Evolutionary conservation across 2,113 vertebrate genomes (phyloP).

Genomic region (Chionis minor): DNA sequence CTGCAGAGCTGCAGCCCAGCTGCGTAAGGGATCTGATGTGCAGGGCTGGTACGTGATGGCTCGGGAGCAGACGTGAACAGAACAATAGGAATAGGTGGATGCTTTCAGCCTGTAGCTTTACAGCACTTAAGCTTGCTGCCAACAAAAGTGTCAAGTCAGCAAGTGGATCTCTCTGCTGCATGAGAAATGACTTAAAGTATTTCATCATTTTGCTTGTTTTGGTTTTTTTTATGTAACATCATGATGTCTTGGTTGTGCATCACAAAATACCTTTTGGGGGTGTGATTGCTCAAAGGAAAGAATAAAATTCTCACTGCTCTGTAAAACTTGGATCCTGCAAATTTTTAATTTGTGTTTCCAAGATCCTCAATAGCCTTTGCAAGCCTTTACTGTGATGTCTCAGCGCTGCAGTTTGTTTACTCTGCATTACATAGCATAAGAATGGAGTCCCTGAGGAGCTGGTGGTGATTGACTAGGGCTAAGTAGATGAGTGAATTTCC

Average conservation of each 20-base stretch:
- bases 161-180: background rate
- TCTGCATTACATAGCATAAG: background rate
- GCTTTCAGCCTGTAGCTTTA: background rate
- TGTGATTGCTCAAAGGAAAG: background rate
- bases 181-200: background rate
- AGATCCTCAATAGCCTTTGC: background rate
- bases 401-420: background rate
- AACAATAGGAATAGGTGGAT: constrained; percentile 10
- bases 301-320: background rate
- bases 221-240: background rate
- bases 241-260: background rate
- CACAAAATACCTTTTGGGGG: background rate
- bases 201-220: background rate
- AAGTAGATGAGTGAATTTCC: background rate
- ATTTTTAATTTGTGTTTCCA: background rate
- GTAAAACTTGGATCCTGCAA: background rate
- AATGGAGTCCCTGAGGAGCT: background rate
- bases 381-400: background rate
- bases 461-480: background rate
- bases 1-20: background rate
- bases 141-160: background rate
- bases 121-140: background rate
- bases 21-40: background rate
- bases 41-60: fast-evolving
- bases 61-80: background rate